Evolutionary conservation across 2,113 vertebrate genomes (phyloP), one percentile per base, ranked within the genome.

Genomic region (Tonatia bakeri): DNA sequence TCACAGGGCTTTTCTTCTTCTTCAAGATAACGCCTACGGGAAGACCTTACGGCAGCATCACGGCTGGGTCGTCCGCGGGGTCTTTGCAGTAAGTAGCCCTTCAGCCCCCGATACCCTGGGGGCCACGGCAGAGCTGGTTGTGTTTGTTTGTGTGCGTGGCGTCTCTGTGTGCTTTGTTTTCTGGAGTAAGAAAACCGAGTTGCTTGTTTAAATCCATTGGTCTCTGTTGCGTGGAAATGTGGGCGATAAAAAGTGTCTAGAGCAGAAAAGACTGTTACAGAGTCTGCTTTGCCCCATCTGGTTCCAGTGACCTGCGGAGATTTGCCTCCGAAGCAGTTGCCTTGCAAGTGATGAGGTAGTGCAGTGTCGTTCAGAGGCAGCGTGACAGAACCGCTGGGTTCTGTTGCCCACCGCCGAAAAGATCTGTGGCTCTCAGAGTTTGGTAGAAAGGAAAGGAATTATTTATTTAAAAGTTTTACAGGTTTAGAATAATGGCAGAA

Each of bases 11-110:
- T 17, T 19, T 50, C 36, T 95, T 45, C 38, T 94, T 85, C 85
- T 95, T 94, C 33, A 95, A 99, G 99, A 99, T 97, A 99, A 98
- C 0, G 99, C 99, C 11, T 99, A 99, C 69, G 99, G 99, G 26
- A 99, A 98, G 98, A 99, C 99, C 0, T 98, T 99, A 79, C 98
- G 99, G 50, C 99, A 99, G 81, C 99, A 99, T 98, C 99, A 99
- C 0, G 99, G 99, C 64, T 99, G 99, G 99, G 99, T 99, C 33
- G 99, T 99, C 69, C 99, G 99, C 7, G 99, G 99, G 0, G 99
- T 99, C 75, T 99, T 99, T 97, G 99, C 99, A 1, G 99, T 99
- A 95, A 98, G 99, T 99, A 7, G 91, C 70, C 75, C 56, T n/a
- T 67, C n/a, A 28, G 40, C 56, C 14, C 54, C 43, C 59, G 2